Base-by-base conservation (phyloP, 2,888 invertebrate genomes). In the Lysandra bellargus region DNA sequence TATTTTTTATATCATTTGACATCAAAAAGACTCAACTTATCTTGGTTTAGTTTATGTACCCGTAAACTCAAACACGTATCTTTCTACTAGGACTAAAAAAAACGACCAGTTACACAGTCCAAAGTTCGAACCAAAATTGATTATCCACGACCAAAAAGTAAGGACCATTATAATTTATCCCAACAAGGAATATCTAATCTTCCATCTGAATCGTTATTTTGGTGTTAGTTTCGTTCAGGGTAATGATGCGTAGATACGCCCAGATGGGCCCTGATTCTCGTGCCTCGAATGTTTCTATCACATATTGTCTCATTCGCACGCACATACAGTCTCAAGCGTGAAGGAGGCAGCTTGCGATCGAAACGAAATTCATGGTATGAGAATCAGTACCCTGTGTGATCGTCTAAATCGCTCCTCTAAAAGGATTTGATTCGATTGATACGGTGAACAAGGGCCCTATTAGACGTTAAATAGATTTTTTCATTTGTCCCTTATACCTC, bases 361-460 rank as follows among this genome's bases (percentile, higher is more conserved):
- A 57, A 14, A 57, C 0, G 3, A 57, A 14, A 57, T 57, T 2
- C 4, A 4, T 17, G 17, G 12, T 4, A 4, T 30, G 72, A 17
- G 17, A 17, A 57, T 57, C 57, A 57, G 57, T 2, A 57, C 57
- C 57, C 57, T 57, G 57, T 57, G 57, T n/a, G 40, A 57, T 76
- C 76, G 23, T 53, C 33, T 76, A 76, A 76, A 53, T 57, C 53
- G 17, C 33, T 74, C 44, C 44, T 74, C 44, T 74, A 74, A 74
- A 74, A 74, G 74, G 74, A 74, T 74, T 74, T 44, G 74, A 74
- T 74, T 40, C 74, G n/a, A 74, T 74, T 75, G 75, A 44, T 75
- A 75, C 44, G 75, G 44, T 75, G 44, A 75, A 75, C 49, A 44
- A 23, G 75, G 75, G 49, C 14, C 76, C 53, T 76, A 57, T 76